Evolutionary conservation across 2,113 vertebrate genomes (phyloP), one percentile per base, ranked within the genome.

Genomic region (Butorides virescens): DNA sequence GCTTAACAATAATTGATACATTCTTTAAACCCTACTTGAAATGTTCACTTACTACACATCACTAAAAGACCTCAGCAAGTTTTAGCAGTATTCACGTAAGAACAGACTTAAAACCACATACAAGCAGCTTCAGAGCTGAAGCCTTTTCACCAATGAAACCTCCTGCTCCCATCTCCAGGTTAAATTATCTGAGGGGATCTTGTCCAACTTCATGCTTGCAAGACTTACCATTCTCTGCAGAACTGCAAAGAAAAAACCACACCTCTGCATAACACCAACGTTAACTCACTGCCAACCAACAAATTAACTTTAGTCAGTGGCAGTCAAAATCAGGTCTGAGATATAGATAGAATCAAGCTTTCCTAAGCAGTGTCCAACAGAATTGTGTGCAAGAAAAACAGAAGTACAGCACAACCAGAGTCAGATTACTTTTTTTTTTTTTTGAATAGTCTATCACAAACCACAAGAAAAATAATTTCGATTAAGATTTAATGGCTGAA

Each of bases 231-330:
- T 25, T 67, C 36, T 49, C 50, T 30, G 29, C 44, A 76, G 1
- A n/a, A 73, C 0, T 88, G 53, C 22, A 86, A 68, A 53, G 5
- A 9, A 90, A 52, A 87, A 65, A 47, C 39, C 61, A 3, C 5
- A 2, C 34, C 29, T 84, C 73, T 30, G 13, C 4, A 1, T 62
- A 65, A 88, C n/a, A 74, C 29, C 39, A 72, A 4, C 0, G 0
- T 44, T 65, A 80, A 65, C 16, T 67, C n/a, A 39, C 39, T 0
- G 0, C n/a, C 10, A 56, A 56, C 12, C 34, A 49, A 58, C 29
- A 86, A 25, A 15, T 39, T 50, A 52, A 27, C 15, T 67, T 90
- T 7, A 61, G 44, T 30, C 55, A 86, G 15, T 22, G 19, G 19
- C 10, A 78, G 18, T 14, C 47, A 92, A 70, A 86, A 46, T 39